Evolutionary conservation across 2,113 vertebrate genomes (phyloP).

Genomic region (Gopherus evgoodei): DNA sequence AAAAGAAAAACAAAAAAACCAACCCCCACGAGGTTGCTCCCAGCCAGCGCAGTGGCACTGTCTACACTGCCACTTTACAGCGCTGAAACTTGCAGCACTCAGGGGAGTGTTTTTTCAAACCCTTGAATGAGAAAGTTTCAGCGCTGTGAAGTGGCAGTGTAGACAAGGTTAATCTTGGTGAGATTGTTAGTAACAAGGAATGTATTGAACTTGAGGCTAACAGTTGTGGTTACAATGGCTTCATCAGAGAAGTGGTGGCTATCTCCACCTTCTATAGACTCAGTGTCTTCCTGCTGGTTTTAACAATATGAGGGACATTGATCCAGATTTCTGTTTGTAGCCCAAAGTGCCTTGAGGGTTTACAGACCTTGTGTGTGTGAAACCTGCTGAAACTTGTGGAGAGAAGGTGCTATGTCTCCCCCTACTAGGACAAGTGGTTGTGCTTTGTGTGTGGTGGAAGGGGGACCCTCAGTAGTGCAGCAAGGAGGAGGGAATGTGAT

Average conservation of each 20-base stretch:
- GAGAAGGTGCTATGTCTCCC: not conserved
- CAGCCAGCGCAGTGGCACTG: no score
- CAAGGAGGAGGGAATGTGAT: not conserved
- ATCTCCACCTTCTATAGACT: not conserved
- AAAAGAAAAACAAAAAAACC: no score
- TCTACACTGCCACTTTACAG: no score
- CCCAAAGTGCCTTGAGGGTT: not conserved
- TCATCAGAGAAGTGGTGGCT: not conserved
- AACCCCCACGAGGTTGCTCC: no score
- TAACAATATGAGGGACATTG: not conserved
- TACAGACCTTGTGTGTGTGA: not conserved
- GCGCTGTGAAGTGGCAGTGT: no score
- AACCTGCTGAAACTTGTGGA: not conserved
- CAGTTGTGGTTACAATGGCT: fast-evolving
- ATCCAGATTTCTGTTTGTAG: not conserved
- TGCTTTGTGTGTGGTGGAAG: not conserved
- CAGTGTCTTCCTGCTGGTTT: not conserved
- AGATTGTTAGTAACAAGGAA: not conserved
- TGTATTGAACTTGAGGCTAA: not conserved
- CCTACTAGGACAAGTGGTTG: fast-evolving
- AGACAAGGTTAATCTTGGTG: not conserved
- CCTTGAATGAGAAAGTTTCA: no score
- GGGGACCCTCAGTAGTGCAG: not conserved
- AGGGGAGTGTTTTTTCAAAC: no score
- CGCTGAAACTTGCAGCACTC: no score